Evolutionary conservation across 2,113 vertebrate genomes (phyloP), one percentile per base, ranked within the genome.

Genomic region (Dipodomys stephensi): DNA sequence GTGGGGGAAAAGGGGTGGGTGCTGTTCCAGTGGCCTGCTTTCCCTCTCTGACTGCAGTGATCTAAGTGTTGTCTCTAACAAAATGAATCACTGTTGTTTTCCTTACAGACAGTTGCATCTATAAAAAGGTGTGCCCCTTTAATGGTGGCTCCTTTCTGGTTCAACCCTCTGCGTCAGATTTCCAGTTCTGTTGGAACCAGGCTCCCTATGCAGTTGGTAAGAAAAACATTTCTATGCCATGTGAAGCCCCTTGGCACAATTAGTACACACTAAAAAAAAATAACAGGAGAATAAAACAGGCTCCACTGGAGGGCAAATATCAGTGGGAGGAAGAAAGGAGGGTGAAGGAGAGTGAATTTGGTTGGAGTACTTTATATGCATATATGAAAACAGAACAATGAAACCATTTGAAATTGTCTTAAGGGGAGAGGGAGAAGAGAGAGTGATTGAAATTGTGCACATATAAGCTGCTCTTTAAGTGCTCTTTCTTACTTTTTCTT

Each of bases 181-280:
- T 99, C 98, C 99, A 99, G 96, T 99, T 99, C 98, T 99, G 99
- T 97, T 99, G 99, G 99, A 99, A 99, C 98, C 99, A 99, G 98
- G 99, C 99, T 98, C 99, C 99, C 77, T 99, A 98, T 30, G 98
- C 99, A 8, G 99, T 99, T 64, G 99, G 99, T 99, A 98, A 98
- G 99, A 97, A 96, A 91, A 68, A 1, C 20, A 0, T 27, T 28
- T 16, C 1, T 64, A 49, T 49, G 49, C 49, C 49, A 57, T 57
- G 53, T 57, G 53, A 57, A 57, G 15, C 13, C 53, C 53, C 11
- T 0, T 46, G 13, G 44, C 22, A 6, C 49, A 1, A 57, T 57
- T 57, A 16, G 18, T 18, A 57, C 15, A 57, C 53, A 57, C 53
- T 57, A 57, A 57, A 18, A 9, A 9, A 57, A 57, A 57, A 13